Conservation (phyloP, 2,797 vertebrate species). For the Rhinatrema bivittatum region DNA sequence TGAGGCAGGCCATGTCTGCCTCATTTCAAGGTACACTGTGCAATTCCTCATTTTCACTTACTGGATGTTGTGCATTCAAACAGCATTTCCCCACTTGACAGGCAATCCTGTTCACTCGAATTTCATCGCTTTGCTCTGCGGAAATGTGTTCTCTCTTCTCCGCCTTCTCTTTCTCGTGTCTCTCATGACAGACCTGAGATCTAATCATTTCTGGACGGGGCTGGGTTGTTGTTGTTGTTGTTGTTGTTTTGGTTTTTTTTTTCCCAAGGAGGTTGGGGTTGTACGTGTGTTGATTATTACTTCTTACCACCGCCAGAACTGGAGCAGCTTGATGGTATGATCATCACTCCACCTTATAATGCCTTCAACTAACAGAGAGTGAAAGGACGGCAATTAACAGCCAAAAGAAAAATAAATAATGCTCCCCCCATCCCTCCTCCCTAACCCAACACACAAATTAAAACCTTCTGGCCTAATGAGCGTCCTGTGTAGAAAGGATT, state of each 20-base stretch:
- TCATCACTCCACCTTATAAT: no score
- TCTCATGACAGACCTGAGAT: neutral
- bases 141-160: conserved; percentile 8
- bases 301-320: no score
- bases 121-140: no score
- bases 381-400: conserved; percentile 23
- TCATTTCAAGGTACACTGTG: conserved; percentile 14
- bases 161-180: conserved; percentile 7
- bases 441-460: no score
- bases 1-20: neutral
- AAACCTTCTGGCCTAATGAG: conserved; percentile 7
- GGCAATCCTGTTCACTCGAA: conserved; percentile 19
- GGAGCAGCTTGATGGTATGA: no score
- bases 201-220: conserved; percentile 2
- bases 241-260: no score
- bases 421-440: no score
- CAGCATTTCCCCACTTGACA: no score
- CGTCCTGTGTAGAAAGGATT: conserved; percentile 25
- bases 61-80: conserved; percentile 17
- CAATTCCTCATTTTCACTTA: conserved; percentile 3
- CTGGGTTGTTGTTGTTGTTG: no score
- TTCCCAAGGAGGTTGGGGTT: no score
- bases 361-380: no score
- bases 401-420: conserved; percentile 27
- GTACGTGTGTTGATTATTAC: no score